Evolutionary conservation across 2,888 invertebrate species (phyloP).

Genomic region (Coremacera marginata): DNA sequence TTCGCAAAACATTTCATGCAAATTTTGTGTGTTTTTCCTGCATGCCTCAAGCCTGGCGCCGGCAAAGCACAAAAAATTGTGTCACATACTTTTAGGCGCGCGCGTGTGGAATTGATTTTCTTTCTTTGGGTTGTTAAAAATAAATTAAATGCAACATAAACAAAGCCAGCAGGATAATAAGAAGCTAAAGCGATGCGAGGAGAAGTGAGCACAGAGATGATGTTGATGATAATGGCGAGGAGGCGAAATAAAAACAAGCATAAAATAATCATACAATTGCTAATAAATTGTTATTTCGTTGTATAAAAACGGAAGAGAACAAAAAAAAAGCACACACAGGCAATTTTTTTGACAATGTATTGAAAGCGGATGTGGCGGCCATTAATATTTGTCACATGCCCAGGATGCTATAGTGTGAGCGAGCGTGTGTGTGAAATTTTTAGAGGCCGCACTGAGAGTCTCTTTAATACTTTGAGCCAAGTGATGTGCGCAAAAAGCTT

Average conservation of each 20-base stretch:
- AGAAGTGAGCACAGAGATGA: neutral
- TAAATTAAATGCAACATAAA: slow-evolving; percentile 27
- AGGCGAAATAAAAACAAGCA: slow-evolving; percentile 12
- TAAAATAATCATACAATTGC: slow-evolving; percentile 22
- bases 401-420: too few species aligned
- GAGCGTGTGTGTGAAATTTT: too few species aligned
- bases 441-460: too few species aligned
- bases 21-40: neutral
- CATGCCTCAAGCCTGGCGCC: slow-evolving; percentile 13
- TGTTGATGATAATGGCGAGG: neutral
- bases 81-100: slow-evolving; percentile 10
- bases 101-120: neutral
- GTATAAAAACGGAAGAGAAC: neutral
- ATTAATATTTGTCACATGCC: slow-evolving; percentile 20
- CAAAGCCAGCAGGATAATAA: neutral
- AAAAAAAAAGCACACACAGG: neutral
- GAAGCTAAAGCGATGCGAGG: neutral
- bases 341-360: neutral
- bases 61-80: neutral
- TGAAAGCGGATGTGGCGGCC: slow-evolving; percentile 9
- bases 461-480: too few species aligned
- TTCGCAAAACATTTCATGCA: slow-evolving; percentile 8
- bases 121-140: slow-evolving; percentile 8
- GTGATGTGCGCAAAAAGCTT: too few species aligned
- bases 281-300: slow-evolving; percentile 19